A percentile compares a stretch with the other conserved stretches of the same genome.
phyloP scores from a whole-genome alignment of 1,140 invertebrate genomes.

The Cecropterus lyciades region DNA sequence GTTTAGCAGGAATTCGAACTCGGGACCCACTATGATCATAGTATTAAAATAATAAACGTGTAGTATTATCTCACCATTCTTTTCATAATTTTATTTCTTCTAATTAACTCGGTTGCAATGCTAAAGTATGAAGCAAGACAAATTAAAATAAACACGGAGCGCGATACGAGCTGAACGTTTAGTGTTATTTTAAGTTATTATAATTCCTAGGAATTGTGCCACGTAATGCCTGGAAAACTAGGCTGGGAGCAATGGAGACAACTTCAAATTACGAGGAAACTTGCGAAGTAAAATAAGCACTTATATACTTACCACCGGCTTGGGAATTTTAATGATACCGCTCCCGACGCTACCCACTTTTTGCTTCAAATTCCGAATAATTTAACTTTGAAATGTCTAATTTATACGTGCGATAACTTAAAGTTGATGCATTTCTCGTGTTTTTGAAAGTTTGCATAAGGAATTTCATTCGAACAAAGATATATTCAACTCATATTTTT shows the following conservation, averaged over 20 bases:
- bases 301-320: conserved; percentile 27
- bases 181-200: neutral
- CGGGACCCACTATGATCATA: too few relatives aligned
- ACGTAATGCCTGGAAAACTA: conserved; percentile 21
- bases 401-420: conserved; percentile 17
- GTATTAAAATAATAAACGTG: too few relatives aligned
- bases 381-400: conserved; percentile 16
- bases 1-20: too few relatives aligned
- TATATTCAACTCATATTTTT: too few relatives aligned
- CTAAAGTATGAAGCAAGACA: neutral
- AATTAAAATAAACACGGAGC: neutral
- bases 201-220: neutral
- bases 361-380: conserved; percentile 24
- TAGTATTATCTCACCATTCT: too few relatives aligned
- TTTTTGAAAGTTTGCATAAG: conserved; percentile 3
- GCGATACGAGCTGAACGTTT: neutral
- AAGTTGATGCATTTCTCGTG: conserved; percentile 22
- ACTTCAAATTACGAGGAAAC: conserved; percentile 29
- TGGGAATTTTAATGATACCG: conserved; percentile 30
- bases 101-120: too few relatives aligned
- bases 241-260: conserved; percentile 9
- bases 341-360: conserved; percentile 17
- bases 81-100: neutral
- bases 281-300: conserved; percentile 27
- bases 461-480: neutral